Conservation (phyloP, 2,797 vertebrate genomes). For the Lacerta bilineata region DNA sequence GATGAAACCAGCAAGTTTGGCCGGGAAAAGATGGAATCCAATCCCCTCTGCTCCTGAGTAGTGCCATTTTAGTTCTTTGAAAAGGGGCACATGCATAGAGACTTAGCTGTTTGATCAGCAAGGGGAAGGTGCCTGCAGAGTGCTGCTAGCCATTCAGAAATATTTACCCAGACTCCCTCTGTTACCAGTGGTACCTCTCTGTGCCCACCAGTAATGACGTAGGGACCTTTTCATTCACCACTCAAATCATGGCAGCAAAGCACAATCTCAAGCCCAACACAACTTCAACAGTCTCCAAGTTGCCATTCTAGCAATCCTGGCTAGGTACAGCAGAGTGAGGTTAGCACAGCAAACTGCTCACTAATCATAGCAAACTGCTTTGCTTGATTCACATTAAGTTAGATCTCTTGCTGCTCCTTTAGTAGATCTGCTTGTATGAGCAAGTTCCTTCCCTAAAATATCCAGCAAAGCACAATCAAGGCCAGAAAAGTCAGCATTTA, state of each 20-base stretch:
- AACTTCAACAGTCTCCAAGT: accelerated
- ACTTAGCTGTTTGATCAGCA: neutral
- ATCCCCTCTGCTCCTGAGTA: too few species aligned
- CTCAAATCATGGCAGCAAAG: neutral
- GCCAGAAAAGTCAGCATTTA: neutral
- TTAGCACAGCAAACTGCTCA: neutral
- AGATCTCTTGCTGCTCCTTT: constrained; percentile 23
- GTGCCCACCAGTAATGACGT: too few species aligned
- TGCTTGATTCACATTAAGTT: constrained; percentile 23
- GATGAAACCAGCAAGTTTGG: neutral
- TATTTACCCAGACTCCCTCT: neutral
- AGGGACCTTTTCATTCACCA: neutral
- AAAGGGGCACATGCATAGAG: neutral
- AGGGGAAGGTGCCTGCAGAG: neutral
- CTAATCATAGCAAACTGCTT: neutral
- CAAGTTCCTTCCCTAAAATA: neutral
- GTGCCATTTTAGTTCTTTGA: neutral
- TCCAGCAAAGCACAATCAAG: neutral
- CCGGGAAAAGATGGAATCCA: neutral
- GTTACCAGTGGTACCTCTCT: neutral
- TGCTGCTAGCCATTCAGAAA: neutral
- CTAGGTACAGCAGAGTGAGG: accelerated
- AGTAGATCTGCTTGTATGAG: neutral
- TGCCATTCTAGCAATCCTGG: neutral
- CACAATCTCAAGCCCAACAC: neutral